Base-by-base conservation (phyloP, 2,113 vertebrate genomes). In the Parus major region DNA sequence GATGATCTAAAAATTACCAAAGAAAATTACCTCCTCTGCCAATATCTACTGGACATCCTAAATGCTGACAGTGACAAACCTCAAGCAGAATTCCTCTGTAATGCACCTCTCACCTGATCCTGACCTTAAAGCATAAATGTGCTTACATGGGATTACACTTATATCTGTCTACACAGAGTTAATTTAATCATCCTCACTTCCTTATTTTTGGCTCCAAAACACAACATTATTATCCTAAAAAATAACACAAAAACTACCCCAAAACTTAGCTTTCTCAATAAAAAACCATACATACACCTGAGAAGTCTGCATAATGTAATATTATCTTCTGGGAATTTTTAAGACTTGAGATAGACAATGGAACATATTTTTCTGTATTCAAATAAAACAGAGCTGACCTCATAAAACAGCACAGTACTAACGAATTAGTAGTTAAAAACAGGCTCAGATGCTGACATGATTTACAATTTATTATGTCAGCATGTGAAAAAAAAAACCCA, bases 361-460 rank as follows among this genome's bases (percentile, higher is more conserved):
- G 57, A 49, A 82, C 46, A 84, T 39, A 82, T 63, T 29, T 95
- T 72, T 25, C 49, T 85, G 57, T 61, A 55, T 41, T 93, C 65
- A 88, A 57, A 90, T 68, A 81, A 96, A 96, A 92, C 33, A 49
- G 60, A 94, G 42, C 1, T 84, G 65, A 91, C 49, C 86, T 94
- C 86, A 90, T 81, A 91, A 94, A 96, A 86, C 55, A 69, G 33
- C 28, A 79, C 28, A 79, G 35, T 28, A 75, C 69, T 73, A 94
- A 81, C 2, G 4, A 75, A 89, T 69, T 68, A 68, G 77, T 55
- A 57, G 27, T 68, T 94, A 88, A 83, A 95, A 92, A 47, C 55
- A 89, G 66, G 70, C 63, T 87, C 46, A 73, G 46, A 92, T 92
- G 89, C 39, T 95, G 95, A 94, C 91, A 92, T 87, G 94, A 92